A percentile compares a stretch with the other conserved stretches of the same genome.
phyloP scores from a whole-genome alignment of 2,888 invertebrate genomes.

The Dicycla oo region DNA sequence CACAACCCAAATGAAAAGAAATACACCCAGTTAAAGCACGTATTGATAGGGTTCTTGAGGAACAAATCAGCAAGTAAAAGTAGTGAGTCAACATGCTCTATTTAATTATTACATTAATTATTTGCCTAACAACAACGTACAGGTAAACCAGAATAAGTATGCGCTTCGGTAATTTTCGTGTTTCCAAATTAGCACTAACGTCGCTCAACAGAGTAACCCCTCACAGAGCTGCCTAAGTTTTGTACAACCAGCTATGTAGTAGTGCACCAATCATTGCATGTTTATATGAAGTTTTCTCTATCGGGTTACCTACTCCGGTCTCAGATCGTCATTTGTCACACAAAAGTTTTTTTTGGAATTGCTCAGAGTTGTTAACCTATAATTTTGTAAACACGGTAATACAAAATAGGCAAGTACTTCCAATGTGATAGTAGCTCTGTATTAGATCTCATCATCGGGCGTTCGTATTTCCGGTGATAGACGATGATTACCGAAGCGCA shows the following conservation, averaged over 20 bases:
- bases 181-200: background rate
- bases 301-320: background rate
- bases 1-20: too few relatives aligned
- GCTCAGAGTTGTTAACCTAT: background rate
- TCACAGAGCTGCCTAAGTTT: background rate
- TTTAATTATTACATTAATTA: too few relatives aligned
- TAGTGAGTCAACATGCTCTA: background rate
- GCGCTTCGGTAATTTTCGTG: background rate
- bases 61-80: background rate
- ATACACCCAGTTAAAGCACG: background rate
- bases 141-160: background rate
- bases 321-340: background rate
- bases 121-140: too few relatives aligned
- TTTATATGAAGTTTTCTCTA: background rate
- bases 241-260: background rate
- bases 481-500: background rate
- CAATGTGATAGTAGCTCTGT: background rate
- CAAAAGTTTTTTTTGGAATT: background rate
- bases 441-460: background rate
- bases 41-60: background rate
- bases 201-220: background rate
- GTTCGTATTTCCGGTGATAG: background rate
- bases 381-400: background rate
- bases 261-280: background rate
- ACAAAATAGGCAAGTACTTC: background rate